phyloP scores from a whole-genome alignment of 2,113 vertebrate species.

The Sander lucioperca region DNA sequence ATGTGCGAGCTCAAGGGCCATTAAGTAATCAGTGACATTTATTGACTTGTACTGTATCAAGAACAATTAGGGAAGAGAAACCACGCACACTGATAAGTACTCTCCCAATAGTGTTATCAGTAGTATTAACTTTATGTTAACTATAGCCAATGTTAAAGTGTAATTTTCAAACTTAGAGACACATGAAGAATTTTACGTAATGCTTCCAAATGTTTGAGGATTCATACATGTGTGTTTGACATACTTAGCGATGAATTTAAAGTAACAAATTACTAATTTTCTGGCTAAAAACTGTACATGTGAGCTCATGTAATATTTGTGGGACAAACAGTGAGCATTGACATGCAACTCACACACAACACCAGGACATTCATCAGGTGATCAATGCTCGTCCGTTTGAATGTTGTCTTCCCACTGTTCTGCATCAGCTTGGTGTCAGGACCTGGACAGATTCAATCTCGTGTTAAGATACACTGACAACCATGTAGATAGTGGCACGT shows the following conservation, averaged over 20 bases:
- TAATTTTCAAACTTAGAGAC: too few species aligned
- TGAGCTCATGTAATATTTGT: neutral
- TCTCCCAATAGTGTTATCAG: neutral
- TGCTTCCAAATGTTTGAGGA: neutral
- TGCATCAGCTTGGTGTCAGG: slow-evolving; percentile 97
- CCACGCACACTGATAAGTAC: neutral
- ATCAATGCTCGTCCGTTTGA: slow-evolving; percentile 93
- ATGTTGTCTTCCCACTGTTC: slow-evolving; percentile 91
- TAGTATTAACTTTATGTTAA: neutral
- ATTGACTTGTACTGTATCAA: neutral
- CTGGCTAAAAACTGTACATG: neutral
- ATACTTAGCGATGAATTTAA: neutral
- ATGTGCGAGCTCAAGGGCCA: too few species aligned
- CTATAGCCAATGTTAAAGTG: too few species aligned
- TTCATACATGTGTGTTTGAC: neutral
- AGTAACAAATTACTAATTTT: neutral
- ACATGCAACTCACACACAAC: slow-evolving; percentile 85
- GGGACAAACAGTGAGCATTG: neutral
- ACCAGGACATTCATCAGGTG: slow-evolving; percentile 93
- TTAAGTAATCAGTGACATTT: too few species aligned
- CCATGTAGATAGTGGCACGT: neutral
- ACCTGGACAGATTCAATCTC: slow-evolving; percentile 71
- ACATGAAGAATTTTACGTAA: too few species aligned
- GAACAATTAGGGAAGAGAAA: neutral
- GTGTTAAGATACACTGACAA: neutral